Evolutionary conservation across 53 echinoderm and acorn worm genomes (phyloP).

Genomic region (Hippasteria phrygiana): DNA sequence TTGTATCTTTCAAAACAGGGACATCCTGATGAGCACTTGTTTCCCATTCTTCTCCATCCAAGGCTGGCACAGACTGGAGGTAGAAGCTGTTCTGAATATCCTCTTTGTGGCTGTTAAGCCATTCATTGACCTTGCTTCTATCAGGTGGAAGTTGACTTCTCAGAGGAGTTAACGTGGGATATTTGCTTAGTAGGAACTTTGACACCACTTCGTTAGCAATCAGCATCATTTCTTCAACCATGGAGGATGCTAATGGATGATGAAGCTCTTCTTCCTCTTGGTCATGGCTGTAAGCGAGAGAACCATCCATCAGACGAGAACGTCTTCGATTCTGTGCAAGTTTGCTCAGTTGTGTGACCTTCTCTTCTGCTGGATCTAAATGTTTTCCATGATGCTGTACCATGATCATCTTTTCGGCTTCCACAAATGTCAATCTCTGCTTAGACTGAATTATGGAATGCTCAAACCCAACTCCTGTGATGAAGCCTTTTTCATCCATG

Average conservation of each 20-base stretch:
- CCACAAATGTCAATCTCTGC: constrained; percentile 67
- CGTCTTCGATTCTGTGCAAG: constrained; percentile 66
- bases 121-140: constrained; percentile 59
- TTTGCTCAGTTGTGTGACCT: constrained; percentile 13
- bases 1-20: neutral
- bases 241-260: constrained; percentile 75
- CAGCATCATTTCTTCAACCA: constrained; percentile 83
- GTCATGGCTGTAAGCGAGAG: constrained; percentile 55
- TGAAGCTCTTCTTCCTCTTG: constrained; percentile 72
- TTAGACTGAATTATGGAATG: constrained; percentile 72
- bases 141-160: constrained; percentile 80
- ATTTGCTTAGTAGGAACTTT: constrained; percentile 49
- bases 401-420: constrained; percentile 75
- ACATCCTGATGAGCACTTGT: constrained; percentile 2
- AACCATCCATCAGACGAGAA: constrained; percentile 61
- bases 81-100: constrained; percentile 66
- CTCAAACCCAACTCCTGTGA: constrained; percentile 56
- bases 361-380: constrained; percentile 17
- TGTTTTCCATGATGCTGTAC: neutral
- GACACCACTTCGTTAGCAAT: constrained; percentile 74
- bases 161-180: constrained; percentile 67
- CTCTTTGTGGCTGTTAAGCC: constrained; percentile 51
- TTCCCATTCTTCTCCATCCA: neutral
- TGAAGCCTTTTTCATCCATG: constrained; percentile 62
- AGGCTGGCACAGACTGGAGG: constrained; percentile 20